Conservation (phyloP, 2,113 vertebrate species). For the Phocoena sinus region DNA sequence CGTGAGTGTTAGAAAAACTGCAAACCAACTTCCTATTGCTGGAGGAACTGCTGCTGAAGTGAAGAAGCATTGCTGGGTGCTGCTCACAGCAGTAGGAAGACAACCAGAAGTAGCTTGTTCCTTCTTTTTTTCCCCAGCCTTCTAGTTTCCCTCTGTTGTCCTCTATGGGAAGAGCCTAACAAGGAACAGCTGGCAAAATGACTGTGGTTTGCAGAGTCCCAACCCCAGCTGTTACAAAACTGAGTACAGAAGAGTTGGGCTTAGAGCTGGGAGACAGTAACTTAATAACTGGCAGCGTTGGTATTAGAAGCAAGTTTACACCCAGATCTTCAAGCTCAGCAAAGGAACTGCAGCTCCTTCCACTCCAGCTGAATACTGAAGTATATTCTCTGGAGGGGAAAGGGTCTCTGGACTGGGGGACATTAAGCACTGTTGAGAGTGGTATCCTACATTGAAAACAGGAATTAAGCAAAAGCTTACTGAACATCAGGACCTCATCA, state of each 20-base stretch:
- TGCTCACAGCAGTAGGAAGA: background rate
- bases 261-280: background rate
- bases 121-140: background rate
- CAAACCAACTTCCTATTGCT: background rate
- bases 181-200: background rate
- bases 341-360: background rate
- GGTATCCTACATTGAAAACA: background rate
- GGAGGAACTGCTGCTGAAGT: background rate
- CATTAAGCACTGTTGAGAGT: background rate
- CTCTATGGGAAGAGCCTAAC: slow-evolving; percentile 6
- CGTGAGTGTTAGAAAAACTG: background rate
- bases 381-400: background rate
- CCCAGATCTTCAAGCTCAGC: background rate
- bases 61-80: background rate
- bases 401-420: background rate
- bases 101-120: background rate
- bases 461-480: background rate
- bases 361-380: background rate
- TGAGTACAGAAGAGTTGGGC: background rate
- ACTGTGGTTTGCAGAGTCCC: background rate
- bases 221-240: background rate
- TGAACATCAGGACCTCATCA: background rate
- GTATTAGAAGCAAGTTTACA: background rate
- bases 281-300: background rate
- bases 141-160: slow-evolving; percentile 29